These are phyloP conservation scores for Troides helena DNA, from an alignment of 2,888 invertebrate genomes.

Conservation along the genomic window DNA sequence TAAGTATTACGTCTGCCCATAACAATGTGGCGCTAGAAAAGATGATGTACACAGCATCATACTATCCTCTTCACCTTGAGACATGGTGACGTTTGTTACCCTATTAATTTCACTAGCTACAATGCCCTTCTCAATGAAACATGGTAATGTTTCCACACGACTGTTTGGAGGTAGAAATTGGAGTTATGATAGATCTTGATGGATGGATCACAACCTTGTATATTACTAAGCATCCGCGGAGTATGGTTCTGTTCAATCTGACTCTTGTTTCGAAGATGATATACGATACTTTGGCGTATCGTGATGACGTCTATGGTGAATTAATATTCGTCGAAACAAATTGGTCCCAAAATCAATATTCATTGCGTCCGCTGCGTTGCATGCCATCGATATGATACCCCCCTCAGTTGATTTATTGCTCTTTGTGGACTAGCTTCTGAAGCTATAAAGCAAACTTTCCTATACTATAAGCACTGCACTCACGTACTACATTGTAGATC, in stretches of 20 bases:
- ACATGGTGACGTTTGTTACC: no score
- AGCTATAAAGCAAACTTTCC: conserved; percentile 34
- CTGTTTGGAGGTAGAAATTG: no score
- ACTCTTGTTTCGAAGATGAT: conserved; percentile 9
- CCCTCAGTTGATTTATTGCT: conserved; percentile 61
- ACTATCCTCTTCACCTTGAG: no score
- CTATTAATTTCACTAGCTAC: no score
- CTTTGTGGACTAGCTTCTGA: conserved; percentile 40
- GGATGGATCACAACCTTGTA: no score
- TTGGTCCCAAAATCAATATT: conserved; percentile 65
- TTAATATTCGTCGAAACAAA: conserved; percentile 53
- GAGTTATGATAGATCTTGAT: no score
- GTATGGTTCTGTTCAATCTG: not conserved
- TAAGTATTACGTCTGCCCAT: no score
- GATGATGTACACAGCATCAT: no score
- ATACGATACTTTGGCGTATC: conserved; percentile 18
- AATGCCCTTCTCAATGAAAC: no score
- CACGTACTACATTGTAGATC: conserved; percentile 34
- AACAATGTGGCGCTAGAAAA: no score
- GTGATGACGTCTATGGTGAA: conserved; percentile 34
- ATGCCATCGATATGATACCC: conserved; percentile 50
- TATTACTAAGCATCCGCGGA: no score
- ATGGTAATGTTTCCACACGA: no score
- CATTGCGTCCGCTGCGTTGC: conserved; percentile 51
- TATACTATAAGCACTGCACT: conserved; percentile 37